A percentile compares a stretch with the other conserved stretches of the same genome.
Evolutionary conservation across 1,140 invertebrate species (phyloP).

Genomic region (Heliothis virescens): DNA sequence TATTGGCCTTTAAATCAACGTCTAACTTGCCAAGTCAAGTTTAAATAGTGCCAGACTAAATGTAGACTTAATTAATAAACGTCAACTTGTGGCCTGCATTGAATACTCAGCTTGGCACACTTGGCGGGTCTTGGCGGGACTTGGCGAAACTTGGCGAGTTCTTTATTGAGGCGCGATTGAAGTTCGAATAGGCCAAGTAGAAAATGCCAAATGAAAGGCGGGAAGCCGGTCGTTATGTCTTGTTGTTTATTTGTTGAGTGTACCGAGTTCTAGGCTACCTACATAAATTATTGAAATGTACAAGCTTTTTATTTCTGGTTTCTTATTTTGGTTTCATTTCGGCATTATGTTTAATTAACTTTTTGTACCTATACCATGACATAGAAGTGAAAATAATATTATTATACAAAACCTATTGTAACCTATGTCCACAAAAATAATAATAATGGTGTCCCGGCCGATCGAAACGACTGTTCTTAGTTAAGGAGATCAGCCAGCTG

Average conservation of each 20-base stretch:
- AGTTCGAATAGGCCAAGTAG: conserved; percentile 27
- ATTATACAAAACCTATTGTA: too few relatives aligned
- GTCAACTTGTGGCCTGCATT: conserved; percentile 15
- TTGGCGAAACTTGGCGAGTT: conserved; percentile 23
- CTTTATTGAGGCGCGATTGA: conserved; percentile 13
- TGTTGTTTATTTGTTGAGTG: not conserved
- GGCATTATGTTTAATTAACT: too few relatives aligned
- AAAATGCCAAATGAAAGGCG: conserved; percentile 18
- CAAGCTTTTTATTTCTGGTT: too few relatives aligned
- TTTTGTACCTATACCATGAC: too few relatives aligned
- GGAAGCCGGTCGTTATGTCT: not conserved
- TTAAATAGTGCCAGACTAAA: conserved; percentile 24
- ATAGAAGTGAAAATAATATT: too few relatives aligned
- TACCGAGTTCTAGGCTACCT: not conserved
- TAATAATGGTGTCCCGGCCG: too few relatives aligned
- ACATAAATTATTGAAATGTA: not conserved
- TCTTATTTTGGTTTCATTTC: too few relatives aligned
- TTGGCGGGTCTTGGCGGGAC: conserved; percentile 9
- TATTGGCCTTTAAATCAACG: conserved; percentile 32
- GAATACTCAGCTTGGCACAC: conserved; percentile 22
- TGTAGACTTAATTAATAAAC: conserved; percentile 35
- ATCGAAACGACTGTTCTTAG: too few relatives aligned
- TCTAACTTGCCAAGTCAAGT: conserved; percentile 25
- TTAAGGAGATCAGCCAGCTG: too few relatives aligned
- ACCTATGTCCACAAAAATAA: too few relatives aligned